A percentile compares a stretch with the other conserved stretches of the same genome.
These are phyloP conservation scores for Phoxinus phoxinus DNA, from an alignment of 2,113 vertebrate species.

Conservation along the genomic window DNA sequence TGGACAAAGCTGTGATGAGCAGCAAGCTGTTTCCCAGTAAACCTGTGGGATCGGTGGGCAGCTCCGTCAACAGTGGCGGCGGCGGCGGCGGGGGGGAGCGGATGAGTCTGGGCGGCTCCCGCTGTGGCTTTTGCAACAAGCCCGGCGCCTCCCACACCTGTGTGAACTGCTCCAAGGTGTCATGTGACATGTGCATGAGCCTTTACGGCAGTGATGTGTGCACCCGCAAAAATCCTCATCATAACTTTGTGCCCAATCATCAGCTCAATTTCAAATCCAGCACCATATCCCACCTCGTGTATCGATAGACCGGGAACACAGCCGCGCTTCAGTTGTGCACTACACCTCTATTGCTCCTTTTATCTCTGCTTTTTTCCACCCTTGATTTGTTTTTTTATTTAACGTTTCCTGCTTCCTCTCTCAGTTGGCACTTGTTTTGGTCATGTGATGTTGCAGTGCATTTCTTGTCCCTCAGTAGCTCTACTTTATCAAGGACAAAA, in stretches of 20 bases:
- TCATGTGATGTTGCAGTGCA: constrained; percentile 72
- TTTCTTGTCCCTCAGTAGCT: constrained; percentile 63
- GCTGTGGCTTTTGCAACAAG: constrained; percentile 97
- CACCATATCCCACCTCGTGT: constrained; percentile 91
- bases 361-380: constrained; percentile 37
- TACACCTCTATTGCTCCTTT: constrained; percentile 30
- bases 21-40: constrained; percentile 78
- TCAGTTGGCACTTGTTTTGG: constrained; percentile 50
- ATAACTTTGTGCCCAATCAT: constrained; percentile 92
- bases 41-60: constrained; percentile 62
- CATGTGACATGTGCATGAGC: constrained; percentile 89
- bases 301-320: constrained; percentile 79
- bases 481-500: constrained; percentile 55
- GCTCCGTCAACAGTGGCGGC: constrained; percentile 15
- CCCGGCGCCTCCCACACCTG: constrained; percentile 90
- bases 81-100: constrained; percentile 68
- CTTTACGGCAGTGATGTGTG: constrained; percentile 92
- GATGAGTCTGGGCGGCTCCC: constrained; percentile 69
- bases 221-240: constrained; percentile 90
- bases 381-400: constrained; percentile 16
- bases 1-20: constrained; percentile 83
- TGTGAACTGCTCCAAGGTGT: constrained; percentile 96
- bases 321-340: neutral
- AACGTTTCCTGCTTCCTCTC: constrained; percentile 47
- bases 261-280: constrained; percentile 94